Base-by-base conservation (phyloP, 2,113 vertebrate species). In the Phainopepla nitens region DNA sequence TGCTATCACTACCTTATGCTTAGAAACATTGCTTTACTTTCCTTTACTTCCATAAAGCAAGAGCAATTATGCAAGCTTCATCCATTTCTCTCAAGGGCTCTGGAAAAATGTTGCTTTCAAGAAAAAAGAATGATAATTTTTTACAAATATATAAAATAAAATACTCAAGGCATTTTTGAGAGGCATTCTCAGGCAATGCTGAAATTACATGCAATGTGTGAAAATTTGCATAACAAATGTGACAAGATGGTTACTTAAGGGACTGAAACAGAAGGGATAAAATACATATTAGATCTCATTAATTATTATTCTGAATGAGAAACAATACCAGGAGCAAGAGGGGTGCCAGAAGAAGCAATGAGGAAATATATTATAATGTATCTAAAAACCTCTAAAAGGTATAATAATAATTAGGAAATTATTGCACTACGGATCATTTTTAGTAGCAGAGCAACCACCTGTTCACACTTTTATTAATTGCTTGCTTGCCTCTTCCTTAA, bases 161-260 rank as follows among this genome's bases (percentile, higher is more conserved):
- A 94, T 92, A 97, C 94, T 97, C 71, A 87, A 97, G 96, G 95
- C 91, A 10, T 96, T 97, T 95, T 82, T 85, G 91, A 97, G 96
- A 97, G 82, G 89, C 47, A 7, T 93, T 97, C 91, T 94, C 94
- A 94, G 89, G 93, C 96, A 96, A 76, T 97, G 95, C 95, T 95
- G 96, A 98, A 98, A 98, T 97, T 95, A 95, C 93, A 97, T 1
- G 1, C 92, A 91, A 96, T 73, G 83, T 94, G 89, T 70, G 86
- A 89, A 90, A 90, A 98, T 98, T 98, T 98, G 97, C 98, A 98
- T 97, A 98, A 98, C 95, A 98, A 98, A 97, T 97, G 94, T 96
- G 97, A 97, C 97, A 97, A 95, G 96, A 97, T 96, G 91, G 96
- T 97, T 98, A 97, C 96, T 98, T 98, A 97, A 96, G 96, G 97